A percentile compares a stretch with the other conserved stretches of the same genome.
Evolutionary conservation across 2,888 invertebrate genomes (phyloP).

Genomic region (Polydrusus pterygomalis): DNA sequence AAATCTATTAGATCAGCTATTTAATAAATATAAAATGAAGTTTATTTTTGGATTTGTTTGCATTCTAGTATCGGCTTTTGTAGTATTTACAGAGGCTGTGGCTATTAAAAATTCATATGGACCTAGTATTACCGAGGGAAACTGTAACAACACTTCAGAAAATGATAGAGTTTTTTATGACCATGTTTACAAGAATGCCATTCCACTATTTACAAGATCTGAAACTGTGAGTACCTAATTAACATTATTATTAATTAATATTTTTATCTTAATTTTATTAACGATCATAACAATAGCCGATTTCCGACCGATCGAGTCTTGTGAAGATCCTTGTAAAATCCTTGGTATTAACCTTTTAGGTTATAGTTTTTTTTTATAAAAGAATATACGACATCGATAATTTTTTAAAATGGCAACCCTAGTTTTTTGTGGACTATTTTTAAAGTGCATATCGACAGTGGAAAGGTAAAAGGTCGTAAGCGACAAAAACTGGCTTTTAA

Average conservation of each 20-base stretch:
- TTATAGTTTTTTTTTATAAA: too few species aligned
- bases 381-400: too few species aligned
- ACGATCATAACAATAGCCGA: too few species aligned
- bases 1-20: neutral
- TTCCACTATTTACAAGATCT: slow-evolving; percentile 4
- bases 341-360: too few species aligned
- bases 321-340: too few species aligned
- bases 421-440: too few species aligned
- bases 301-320: too few species aligned
- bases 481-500: too few species aligned
- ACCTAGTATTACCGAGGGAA: neutral
- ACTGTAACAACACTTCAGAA: neutral
- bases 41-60: neutral
- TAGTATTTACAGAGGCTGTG: neutral
- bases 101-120: slow-evolving; percentile 2
- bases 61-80: neutral
- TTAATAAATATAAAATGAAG: neutral
- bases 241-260: neutral
- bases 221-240: slow-evolving; percentile 21
- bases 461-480: too few species aligned
- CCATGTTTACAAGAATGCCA: neutral
- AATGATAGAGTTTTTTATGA: slow-evolving; percentile 13
- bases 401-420: too few species aligned
- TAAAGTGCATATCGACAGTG: too few species aligned
- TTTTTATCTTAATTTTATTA: too few species aligned